These are phyloP conservation scores for Rapana venosa DNA, from an alignment of 2,888 invertebrate genomes.

Conservation along the genomic window DNA sequence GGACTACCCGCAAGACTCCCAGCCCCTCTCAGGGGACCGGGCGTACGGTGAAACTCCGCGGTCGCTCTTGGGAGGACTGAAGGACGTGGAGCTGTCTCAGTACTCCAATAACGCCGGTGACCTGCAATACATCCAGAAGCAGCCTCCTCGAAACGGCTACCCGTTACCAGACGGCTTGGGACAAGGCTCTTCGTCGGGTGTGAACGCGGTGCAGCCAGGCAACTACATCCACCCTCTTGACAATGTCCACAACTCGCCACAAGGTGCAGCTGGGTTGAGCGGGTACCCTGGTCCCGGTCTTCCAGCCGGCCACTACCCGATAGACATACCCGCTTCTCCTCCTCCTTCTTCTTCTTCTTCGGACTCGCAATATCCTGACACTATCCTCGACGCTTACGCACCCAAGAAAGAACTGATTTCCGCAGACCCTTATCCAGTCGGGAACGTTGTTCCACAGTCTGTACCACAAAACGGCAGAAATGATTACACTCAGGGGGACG, in stretches of 20 bases:
- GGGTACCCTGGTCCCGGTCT: not conserved
- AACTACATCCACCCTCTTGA: not conserved
- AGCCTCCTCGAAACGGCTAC: not conserved
- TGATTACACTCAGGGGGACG: not conserved
- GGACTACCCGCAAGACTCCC: too few species aligned
- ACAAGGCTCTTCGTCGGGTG: not conserved
- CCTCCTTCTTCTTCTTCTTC: not conserved
- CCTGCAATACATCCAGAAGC: not conserved
- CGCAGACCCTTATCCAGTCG: not conserved
- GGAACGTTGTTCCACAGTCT: not conserved
- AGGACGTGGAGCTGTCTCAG: not conserved
- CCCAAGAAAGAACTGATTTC: not conserved
- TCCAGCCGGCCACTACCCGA: slow-evolving; percentile 16
- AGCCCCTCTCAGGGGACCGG: not conserved
- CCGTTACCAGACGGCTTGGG: not conserved
- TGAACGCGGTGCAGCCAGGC: too few species aligned
- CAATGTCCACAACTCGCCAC: not conserved
- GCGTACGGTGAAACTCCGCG: not conserved
- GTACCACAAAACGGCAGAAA: not conserved
- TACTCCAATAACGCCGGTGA: slow-evolving; percentile 27
- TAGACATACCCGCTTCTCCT: slow-evolving; percentile 2
- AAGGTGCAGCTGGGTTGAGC: not conserved
- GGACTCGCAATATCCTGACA: not conserved
- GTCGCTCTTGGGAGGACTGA: not conserved
- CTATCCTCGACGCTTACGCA: not conserved